A percentile compares a stretch with the other conserved stretches of the same genome.
phyloP scores from a whole-genome alignment of 2,888 invertebrate species.

The Parasteatoda lunata region DNA sequence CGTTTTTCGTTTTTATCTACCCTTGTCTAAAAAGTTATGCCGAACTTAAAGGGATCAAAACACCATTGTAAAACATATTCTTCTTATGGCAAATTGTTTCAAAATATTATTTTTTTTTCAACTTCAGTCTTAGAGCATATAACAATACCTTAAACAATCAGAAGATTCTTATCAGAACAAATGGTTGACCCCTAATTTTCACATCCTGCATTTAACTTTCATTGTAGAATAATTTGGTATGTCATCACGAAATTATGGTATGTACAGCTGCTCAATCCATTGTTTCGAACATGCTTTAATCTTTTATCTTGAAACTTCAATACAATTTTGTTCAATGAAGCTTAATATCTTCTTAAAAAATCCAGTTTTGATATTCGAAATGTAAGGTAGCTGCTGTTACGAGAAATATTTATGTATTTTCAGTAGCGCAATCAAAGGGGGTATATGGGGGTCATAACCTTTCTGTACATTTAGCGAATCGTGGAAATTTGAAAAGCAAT shows the following conservation, averaged over 20 bases:
- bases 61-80: not conserved
- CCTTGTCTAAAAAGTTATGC: too few species aligned
- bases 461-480: too few species aligned
- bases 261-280: not conserved
- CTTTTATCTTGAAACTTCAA: not conserved
- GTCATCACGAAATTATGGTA: not conserved
- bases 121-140: too few species aligned
- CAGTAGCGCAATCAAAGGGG: too few species aligned
- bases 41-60: not conserved
- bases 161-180: not conserved
- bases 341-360: too few species aligned
- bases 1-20: too few species aligned
- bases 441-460: too few species aligned
- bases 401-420: too few species aligned
- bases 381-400: too few species aligned
- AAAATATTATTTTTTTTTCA: not conserved
- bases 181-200: slow-evolving; percentile 1
- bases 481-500: too few species aligned
- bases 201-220: not conserved
- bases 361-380: too few species aligned
- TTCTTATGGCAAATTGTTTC: not conserved
- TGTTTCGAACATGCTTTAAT: not conserved
- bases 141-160: not conserved
- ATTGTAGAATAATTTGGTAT: not conserved
- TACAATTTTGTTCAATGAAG: too few species aligned